These are phyloP conservation scores for Laterallus jamaicensis DNA, from an alignment of 2,113 vertebrate genomes.

Conservation along the genomic window DNA sequence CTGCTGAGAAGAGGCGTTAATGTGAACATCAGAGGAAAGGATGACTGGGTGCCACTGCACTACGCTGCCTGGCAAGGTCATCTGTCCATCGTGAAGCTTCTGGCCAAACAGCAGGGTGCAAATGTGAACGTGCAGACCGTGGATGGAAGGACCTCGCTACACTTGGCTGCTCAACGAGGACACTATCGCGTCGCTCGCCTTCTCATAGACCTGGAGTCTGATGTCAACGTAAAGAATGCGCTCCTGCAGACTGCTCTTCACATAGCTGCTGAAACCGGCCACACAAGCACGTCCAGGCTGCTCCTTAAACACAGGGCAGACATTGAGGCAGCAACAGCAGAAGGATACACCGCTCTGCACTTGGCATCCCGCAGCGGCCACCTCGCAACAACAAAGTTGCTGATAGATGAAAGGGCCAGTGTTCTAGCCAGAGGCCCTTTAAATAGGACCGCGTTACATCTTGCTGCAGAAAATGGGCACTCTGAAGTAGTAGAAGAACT, in stretches of 20 bases:
- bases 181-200: constrained; percentile 94
- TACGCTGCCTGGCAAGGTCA: constrained; percentile 95
- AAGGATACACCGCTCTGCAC: constrained; percentile 87
- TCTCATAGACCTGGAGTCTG: constrained; percentile 85
- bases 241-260: constrained; percentile 84
- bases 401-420: constrained; percentile 84
- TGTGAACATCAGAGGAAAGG: constrained; percentile 81
- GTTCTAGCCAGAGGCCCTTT: constrained; percentile 62
- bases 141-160: constrained; percentile 89
- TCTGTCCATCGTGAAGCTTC: constrained; percentile 89
- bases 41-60: constrained; percentile 92
- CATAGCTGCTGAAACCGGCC: constrained; percentile 90
- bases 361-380: constrained; percentile 85
- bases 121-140: constrained; percentile 83
- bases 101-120: constrained; percentile 86
- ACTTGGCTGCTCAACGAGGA: constrained; percentile 91
- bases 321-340: constrained; percentile 73
- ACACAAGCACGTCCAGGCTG: constrained; percentile 93
- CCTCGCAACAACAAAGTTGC: constrained; percentile 85
- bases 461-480: constrained; percentile 85
- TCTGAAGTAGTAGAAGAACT: constrained; percentile 86
- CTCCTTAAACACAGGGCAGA: constrained; percentile 85
- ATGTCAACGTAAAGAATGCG: constrained; percentile 71
- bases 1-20: constrained; percentile 87
- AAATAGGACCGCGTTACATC: constrained; percentile 80